phyloP scores from a whole-genome alignment of 1,140 invertebrate species.

The Eciton burchellii region DNA sequence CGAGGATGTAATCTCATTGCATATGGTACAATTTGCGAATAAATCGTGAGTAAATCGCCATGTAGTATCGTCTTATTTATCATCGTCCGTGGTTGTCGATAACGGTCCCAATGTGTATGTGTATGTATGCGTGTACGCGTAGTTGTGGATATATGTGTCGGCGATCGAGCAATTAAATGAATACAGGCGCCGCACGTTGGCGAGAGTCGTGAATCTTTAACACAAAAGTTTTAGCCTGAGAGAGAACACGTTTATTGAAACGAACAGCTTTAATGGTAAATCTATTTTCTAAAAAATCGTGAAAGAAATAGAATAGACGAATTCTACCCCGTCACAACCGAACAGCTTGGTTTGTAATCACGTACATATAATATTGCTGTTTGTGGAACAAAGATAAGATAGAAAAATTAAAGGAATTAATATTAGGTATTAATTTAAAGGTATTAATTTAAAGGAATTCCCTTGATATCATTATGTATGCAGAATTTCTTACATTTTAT shows the following conservation, averaged over 20 bases:
- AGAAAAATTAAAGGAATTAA: too few species aligned
- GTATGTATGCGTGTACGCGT: background rate
- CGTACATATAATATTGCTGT: too few species aligned
- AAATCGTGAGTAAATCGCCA: slow-evolving; percentile 39
- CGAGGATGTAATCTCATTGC: slow-evolving; percentile 9
- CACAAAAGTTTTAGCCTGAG: background rate
- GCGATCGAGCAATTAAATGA: slow-evolving; percentile 27
- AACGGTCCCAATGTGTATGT: slow-evolving; percentile 30
- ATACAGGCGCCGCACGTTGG: background rate
- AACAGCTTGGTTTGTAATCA: background rate
- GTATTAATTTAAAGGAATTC: too few species aligned
- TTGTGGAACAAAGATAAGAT: too few species aligned
- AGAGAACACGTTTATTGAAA: background rate
- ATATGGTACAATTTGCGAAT: slow-evolving; percentile 33
- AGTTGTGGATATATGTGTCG: slow-evolving; percentile 26
- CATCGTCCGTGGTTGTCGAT: slow-evolving; percentile 36
- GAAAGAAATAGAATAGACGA: background rate
- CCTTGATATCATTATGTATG: too few species aligned
- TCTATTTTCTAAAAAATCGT: slow-evolving; percentile 1
- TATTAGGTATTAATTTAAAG: too few species aligned
- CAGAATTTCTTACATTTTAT: too few species aligned
- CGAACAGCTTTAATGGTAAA: background rate
- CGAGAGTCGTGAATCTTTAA: too few species aligned
- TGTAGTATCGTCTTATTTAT: slow-evolving; percentile 55
- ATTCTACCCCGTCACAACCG: background rate